Percentiles rank a stretch among this genome's conserved stretches.
These are phyloP conservation scores for Strigops habroptila DNA, from an alignment of 2,113 vertebrate genomes.

Conservation along the genomic window DNA sequence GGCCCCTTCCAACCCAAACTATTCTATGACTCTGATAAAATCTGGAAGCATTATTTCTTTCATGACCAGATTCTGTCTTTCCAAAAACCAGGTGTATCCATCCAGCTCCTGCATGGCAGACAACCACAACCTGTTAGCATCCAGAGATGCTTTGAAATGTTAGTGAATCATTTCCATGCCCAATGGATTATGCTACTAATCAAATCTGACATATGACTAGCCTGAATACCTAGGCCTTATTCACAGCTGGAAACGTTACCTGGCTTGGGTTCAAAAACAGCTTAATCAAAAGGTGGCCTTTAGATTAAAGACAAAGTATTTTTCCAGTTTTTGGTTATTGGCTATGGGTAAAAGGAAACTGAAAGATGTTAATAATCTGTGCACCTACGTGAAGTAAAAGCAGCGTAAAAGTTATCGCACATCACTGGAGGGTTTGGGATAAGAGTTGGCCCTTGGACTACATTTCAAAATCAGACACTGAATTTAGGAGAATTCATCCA, in stretches of 20 bases:
- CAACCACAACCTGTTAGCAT: background rate
- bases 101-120: background rate
- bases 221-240: background rate
- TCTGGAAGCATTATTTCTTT: background rate
- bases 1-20: background rate
- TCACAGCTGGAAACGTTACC: background rate
- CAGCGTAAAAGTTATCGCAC: accelerated
- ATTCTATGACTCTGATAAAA: background rate
- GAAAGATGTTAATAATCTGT: background rate
- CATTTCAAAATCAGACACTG: background rate
- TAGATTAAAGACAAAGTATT: background rate
- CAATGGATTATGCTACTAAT: background rate
- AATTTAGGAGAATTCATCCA: background rate
- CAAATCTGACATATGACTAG: background rate
- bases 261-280: background rate
- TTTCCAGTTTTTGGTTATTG: background rate
- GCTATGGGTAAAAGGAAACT: background rate
- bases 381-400: background rate
- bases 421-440: background rate
- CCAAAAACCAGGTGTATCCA: background rate
- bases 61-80: background rate
- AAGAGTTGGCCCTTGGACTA: background rate
- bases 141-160: background rate
- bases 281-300: background rate
- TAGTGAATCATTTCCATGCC: conserved; percentile 1